Evolutionary conservation across 2,888 invertebrate species (phyloP).

Genomic region (Macropis europaea): DNA sequence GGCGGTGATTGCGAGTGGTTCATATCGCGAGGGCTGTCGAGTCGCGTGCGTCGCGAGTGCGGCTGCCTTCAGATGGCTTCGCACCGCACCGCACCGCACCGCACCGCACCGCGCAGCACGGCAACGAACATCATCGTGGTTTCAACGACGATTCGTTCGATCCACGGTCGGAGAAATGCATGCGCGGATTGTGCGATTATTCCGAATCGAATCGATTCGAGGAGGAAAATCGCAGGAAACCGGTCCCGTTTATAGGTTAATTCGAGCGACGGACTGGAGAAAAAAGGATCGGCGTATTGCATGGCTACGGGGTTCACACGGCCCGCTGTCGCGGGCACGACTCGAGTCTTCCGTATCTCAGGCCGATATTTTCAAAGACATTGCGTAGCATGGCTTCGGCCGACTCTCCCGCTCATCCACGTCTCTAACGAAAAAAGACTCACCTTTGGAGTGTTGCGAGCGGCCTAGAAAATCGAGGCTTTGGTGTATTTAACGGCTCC

Average conservation of each 20-base stretch:
- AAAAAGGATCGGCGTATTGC: constrained; percentile 28
- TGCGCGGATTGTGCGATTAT: neutral
- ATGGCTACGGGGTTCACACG: constrained; percentile 75
- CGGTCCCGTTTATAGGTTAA: constrained; percentile 4
- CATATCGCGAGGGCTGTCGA: constrained; percentile 49
- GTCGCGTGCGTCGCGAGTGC: constrained; percentile 70
- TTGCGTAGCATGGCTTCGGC: neutral
- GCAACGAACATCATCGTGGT: too few species aligned
- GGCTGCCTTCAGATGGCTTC: constrained; percentile 47
- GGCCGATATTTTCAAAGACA: constrained; percentile 21
- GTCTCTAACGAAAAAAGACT: constrained; percentile 57
- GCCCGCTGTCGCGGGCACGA: constrained; percentile 35
- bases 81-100: constrained; percentile 2
- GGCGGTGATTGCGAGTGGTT: constrained; percentile 63
- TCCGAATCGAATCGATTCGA: neutral
- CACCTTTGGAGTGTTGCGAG: constrained; percentile 77
- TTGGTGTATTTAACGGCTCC: constrained; percentile 76
- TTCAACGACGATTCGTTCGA: constrained; percentile 10
- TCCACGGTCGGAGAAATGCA: neutral
- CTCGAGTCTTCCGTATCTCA: constrained; percentile 36
- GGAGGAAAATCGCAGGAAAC: neutral
- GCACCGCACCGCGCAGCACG: constrained; percentile 10
- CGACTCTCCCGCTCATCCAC: neutral
- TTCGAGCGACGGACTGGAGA: constrained; percentile 10
- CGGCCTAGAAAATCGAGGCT: constrained; percentile 77